Evolutionary conservation across 2,797 vertebrate species (phyloP).

Genomic region (Sebastes vulpes): DNA sequence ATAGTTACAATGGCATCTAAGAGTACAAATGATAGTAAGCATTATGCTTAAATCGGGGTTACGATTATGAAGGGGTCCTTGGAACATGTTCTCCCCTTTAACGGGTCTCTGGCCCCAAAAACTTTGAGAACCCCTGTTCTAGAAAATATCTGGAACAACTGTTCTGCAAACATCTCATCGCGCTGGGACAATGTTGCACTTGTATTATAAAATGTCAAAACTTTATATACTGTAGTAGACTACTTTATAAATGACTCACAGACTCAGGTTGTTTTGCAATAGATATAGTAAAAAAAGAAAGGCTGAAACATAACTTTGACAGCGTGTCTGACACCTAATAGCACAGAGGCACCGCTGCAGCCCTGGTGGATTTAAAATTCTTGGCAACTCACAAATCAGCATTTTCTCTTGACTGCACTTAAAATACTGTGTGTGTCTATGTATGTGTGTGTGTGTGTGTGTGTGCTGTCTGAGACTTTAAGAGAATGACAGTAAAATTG

Average conservation of each 20-base stretch:
- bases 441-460: background rate
- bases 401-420: slow-evolving; percentile 36
- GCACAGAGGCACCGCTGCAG: slow-evolving; percentile 33
- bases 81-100: too few species aligned
- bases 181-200: background rate
- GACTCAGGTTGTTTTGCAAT: background rate
- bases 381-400: slow-evolving; percentile 63
- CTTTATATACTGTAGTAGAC: background rate
- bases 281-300: slow-evolving; percentile 4
- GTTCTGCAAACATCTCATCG: background rate
- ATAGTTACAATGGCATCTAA: too few species aligned
- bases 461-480: background rate
- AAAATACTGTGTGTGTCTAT: slow-evolving; percentile 5
- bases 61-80: too few species aligned
- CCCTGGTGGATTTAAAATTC: slow-evolving; percentile 40
- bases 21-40: too few species aligned
- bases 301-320: slow-evolving; percentile 38
- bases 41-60: too few species aligned
- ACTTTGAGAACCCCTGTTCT: too few species aligned
- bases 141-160: background rate
- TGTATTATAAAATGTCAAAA: background rate
- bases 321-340: slow-evolving; percentile 51
- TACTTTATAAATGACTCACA: background rate
- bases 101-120: too few species aligned
- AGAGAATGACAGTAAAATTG: slow-evolving; percentile 19